A percentile compares a stretch with the other conserved stretches of the same genome.
Conservation (phyloP, 2,797 vertebrate genomes). For the Ispidina lecontei region DNA sequence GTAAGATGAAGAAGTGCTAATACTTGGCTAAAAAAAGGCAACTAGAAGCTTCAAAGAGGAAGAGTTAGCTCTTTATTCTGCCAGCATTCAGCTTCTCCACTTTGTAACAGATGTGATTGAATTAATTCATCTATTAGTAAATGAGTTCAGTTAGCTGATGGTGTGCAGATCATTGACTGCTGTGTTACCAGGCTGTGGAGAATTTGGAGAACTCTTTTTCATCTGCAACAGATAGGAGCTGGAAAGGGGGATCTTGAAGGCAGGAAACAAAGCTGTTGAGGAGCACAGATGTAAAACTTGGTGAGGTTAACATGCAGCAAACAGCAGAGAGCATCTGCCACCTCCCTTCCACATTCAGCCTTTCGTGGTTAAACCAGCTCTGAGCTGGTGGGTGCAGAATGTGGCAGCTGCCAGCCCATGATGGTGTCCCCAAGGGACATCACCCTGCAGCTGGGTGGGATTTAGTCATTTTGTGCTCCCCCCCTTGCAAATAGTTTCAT, state of each 20-base stretch:
- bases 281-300: neutral
- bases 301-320: neutral
- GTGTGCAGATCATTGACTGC: neutral
- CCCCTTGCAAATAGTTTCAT: neutral
- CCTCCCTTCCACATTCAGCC: neutral
- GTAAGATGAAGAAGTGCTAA: neutral
- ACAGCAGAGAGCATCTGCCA: neutral
- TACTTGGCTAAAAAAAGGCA: neutral
- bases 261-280: neutral
- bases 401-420: neutral
- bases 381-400: neutral
- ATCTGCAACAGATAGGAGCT: neutral
- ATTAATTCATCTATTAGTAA: conserved; percentile 48
- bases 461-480: neutral
- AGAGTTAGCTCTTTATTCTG: neutral
- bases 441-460: neutral
- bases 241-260: neutral
- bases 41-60: neutral
- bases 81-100: neutral
- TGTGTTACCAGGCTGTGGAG: neutral
- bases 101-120: neutral
- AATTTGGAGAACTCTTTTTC: neutral
- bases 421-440: neutral
- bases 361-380: neutral
- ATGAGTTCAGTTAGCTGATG: conserved; percentile 33